Evolutionary conservation across 1,140 invertebrate genomes (phyloP).

Genomic region (Arion vulgaris): DNA sequence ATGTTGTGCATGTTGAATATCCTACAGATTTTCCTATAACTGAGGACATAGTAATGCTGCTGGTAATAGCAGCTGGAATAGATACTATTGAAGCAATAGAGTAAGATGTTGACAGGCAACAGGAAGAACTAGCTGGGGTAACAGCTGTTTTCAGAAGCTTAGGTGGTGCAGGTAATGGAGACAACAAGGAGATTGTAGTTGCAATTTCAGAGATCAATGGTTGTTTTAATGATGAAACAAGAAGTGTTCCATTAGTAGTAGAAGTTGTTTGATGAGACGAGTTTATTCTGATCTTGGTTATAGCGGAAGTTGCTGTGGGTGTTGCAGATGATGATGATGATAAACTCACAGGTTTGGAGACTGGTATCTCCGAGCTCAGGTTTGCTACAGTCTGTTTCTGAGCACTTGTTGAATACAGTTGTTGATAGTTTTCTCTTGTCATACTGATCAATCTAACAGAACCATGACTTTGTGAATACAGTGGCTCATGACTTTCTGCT

Average conservation of each 20-base stretch:
- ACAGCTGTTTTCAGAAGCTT: neutral
- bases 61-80: neutral
- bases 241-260: too few relatives aligned
- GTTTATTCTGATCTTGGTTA: neutral
- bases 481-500: too few relatives aligned
- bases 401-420: too few relatives aligned
- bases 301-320: too few relatives aligned
- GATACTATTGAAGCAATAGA: slow-evolving; percentile 1
- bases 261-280: neutral
- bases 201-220: neutral
- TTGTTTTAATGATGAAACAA: neutral
- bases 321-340: too few relatives aligned
- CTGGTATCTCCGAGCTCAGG: too few relatives aligned
- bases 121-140: neutral
- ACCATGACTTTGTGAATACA: too few relatives aligned
- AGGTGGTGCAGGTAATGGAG: neutral
- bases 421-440: too few relatives aligned
- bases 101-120: neutral
- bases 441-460: too few relatives aligned
- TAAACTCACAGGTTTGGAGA: too few relatives aligned
- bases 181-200: neutral
- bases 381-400: too few relatives aligned
- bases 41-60: neutral
- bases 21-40: neutral
- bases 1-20: neutral